Evolutionary conservation across 1,140 invertebrate species (phyloP), one percentile per base, ranked within the genome.

Genomic region (Anastrepha obliqua): DNA sequence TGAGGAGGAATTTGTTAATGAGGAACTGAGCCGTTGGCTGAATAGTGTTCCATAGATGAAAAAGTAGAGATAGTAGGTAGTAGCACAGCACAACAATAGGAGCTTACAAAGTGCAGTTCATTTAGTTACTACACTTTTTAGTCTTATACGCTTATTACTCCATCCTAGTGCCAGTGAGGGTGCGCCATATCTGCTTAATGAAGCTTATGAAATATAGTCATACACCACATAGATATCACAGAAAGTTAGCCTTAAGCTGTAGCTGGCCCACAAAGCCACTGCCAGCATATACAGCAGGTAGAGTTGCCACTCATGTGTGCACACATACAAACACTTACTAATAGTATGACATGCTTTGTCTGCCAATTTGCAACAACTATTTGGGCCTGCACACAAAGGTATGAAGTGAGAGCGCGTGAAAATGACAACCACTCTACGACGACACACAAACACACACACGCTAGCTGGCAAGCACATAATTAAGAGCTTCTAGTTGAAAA

Each of bases 391-490:
- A 29, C 3, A 39, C 64, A 39, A 64, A 20, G 20, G 62, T 20
- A 64, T 67, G 65, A 39, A 39, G 8, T 11, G 7, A 11, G 29
- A 74, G 67, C 67, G 67, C 67, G 67, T 74, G 67, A 74, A 74
- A 44, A 74, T 74, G 67, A 74, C 67, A 74, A 74, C 67, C 67
- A 74, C 67, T 74, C 67, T 11, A 74, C 39, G 67, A 44, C 7
- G 60, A 3, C 60, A 62, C 39, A 74, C 42, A 67, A 39, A 44
- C 67, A 47, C 13, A 47, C 67, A 74, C 13, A 74, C 15, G 29
- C 39, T 29, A 67, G 4, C 20, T 5, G 39, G 9, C 65, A 39
- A 13, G 13, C 67, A 74, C 42, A 74, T 74, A 74, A 74, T 74
- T 74, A 74, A 74, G 67, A 15, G 42, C 67, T 47, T 39, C 67